phyloP scores from a whole-genome alignment of 1,140 invertebrate genomes.

The Lanistes nyassanus region DNA sequence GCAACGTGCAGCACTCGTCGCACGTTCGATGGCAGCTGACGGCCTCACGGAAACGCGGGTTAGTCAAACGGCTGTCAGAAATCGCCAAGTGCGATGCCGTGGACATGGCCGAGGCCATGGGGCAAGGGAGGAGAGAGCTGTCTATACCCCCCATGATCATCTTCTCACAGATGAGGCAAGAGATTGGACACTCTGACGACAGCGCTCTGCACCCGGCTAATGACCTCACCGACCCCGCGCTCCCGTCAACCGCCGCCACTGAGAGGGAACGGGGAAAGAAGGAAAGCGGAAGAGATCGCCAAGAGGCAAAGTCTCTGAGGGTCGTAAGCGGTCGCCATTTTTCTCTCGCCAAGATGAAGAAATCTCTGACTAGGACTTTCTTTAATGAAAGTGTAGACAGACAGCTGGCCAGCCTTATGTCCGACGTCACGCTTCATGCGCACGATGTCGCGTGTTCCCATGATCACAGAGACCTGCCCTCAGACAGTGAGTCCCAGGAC shows the following conservation, averaged over 20 bases:
- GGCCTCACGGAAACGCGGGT: slow-evolving; percentile 26
- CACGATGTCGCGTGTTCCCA: neutral
- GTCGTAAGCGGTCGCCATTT: neutral
- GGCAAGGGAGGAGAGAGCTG: neutral
- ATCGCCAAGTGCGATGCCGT: slow-evolving; percentile 29
- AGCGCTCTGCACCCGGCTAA: neutral
- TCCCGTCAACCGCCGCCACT: neutral
- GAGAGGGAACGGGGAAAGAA: neutral
- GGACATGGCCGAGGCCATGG: slow-evolving; percentile 16
- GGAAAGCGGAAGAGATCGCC: neutral
- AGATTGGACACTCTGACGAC: neutral
- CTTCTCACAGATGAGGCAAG: slow-evolving; percentile 11
- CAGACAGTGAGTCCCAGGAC: no score
- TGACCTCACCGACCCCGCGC: neutral
- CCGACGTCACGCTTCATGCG: neutral
- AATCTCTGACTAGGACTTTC: neutral
- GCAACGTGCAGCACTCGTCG: neutral
- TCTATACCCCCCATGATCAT: slow-evolving; percentile 22
- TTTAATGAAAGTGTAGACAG: no score
- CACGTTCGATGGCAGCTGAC: slow-evolving; percentile 22
- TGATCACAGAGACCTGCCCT: neutral
- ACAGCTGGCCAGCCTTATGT: no score
- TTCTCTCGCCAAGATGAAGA: neutral
- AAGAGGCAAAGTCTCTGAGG: neutral
- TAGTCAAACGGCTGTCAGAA: slow-evolving; percentile 26